These are phyloP conservation scores for Spialia ferax DNA, from an alignment of 2,888 invertebrate species.

Conservation along the genomic window DNA sequence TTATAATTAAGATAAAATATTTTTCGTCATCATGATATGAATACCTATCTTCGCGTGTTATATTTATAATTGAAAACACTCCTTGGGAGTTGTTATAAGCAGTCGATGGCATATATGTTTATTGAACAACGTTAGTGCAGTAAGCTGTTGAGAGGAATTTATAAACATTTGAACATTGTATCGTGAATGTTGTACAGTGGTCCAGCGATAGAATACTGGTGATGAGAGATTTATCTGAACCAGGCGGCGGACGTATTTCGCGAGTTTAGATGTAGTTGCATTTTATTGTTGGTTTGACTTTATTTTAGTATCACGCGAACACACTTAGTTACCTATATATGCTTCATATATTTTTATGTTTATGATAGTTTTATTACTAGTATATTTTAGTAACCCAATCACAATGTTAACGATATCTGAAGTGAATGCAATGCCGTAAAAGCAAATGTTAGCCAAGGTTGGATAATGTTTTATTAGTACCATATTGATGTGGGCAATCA, in stretches of 20 bases:
- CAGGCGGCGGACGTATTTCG: conserved; percentile 51
- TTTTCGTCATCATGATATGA: not conserved
- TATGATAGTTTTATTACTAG: not conserved
- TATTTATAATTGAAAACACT: conserved; percentile 42
- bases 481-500: not conserved
- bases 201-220: conserved; percentile 52
- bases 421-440: not conserved
- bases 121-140: conserved; percentile 67
- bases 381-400: not conserved
- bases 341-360: not conserved
- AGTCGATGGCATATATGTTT: conserved; percentile 63
- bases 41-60: conserved; percentile 41
- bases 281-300: conserved; percentile 45
- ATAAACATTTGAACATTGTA: conserved; percentile 73
- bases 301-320: conserved; percentile 2
- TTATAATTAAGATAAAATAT: too few species aligned
- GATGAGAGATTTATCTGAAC: conserved; percentile 74
- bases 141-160: conserved; percentile 70
- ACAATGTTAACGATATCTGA: not conserved
- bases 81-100: conserved; percentile 49
- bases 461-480: not conserved
- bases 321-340: not conserved
- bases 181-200: conserved; percentile 53
- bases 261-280: conserved; percentile 58
- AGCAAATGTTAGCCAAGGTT: not conserved